Evolutionary conservation across 2,888 invertebrate genomes (phyloP).

Genomic region (Choreutis nemorana): DNA sequence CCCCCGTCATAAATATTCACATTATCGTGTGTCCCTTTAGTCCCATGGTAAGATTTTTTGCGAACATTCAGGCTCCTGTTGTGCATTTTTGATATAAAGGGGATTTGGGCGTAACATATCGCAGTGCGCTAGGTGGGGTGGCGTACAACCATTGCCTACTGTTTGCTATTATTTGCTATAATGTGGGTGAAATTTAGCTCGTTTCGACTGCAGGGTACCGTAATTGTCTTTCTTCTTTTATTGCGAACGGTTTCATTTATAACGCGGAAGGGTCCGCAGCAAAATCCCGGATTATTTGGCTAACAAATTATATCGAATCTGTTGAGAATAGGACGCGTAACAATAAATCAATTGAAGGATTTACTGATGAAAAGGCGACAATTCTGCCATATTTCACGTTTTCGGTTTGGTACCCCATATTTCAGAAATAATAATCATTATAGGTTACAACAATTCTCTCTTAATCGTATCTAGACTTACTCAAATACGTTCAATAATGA

Average conservation of each 20-base stretch:
- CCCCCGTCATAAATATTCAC: conserved; percentile 57
- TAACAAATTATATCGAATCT: conserved; percentile 64
- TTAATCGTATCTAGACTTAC: no score
- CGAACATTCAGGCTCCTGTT: conserved; percentile 37
- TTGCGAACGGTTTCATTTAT: conserved; percentile 33
- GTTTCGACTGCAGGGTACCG: conserved; percentile 42
- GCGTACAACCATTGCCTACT: conserved; percentile 42
- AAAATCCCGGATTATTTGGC: conserved; percentile 63
- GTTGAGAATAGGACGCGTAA: conserved; percentile 53
- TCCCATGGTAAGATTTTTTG: conserved; percentile 36
- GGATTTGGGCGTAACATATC: conserved; percentile 55
- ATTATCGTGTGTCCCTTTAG: conserved; percentile 49
- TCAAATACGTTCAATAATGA: no score
- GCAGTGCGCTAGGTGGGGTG: conserved; percentile 36
- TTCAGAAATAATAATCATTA: no score
- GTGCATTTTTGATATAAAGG: conserved; percentile 57
- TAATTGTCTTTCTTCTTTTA: conserved; percentile 58
- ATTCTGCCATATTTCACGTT: conserved; percentile 25
- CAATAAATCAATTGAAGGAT: conserved; percentile 56
- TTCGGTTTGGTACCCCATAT: conserved; percentile 22
- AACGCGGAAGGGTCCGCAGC: conserved; percentile 31
- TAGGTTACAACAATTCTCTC: no score
- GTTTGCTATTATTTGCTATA: conserved; percentile 62
- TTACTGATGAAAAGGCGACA: conserved; percentile 50
- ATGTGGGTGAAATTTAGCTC: conserved; percentile 62